Base-by-base conservation (phyloP, 2,113 vertebrate genomes). In the Mixornis gularis region DNA sequence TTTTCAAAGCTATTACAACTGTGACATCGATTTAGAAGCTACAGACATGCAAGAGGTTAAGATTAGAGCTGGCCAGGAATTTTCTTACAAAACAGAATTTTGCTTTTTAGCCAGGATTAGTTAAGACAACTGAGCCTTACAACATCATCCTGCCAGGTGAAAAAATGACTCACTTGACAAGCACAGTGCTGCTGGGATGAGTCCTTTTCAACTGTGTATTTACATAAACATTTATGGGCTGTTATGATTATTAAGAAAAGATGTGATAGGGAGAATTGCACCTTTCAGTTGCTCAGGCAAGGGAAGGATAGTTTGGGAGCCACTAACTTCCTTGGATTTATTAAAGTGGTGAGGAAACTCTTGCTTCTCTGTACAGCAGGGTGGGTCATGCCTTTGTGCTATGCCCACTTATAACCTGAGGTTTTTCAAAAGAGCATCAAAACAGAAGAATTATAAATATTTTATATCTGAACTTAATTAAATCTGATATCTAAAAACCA, bases 81-180 rank as follows among this genome's bases (percentile, higher is more conserved):
- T 94, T 94, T 92, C 92, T 89, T 95, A 85, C 93, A 94, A 92
- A 96, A 95, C 95, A 96, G 93, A 95, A 94, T 95, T 92, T 95
- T 96, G 95, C 92, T 14, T 95, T 96, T 95, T 96, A 95, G 94
- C 95, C 95, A 95, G 95, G 90, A 96, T 92, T 92, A 96, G 95
- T 95, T 94, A 82, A 96, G 87, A 91, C 71, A 92, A 93, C 74
- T 59, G 79, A 95, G 87, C 78, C 81, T 89, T 94, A 90, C 90
- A 94, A 95, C 94, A 95, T 94, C 93, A 73, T 95, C 41, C 68
- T 96, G 94, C 95, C 95, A 96, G 95, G 95, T 96, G 95, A 96
- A 96, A 94, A 96, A 95, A 92, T 82, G 66, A 94, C 90, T 92
- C 85, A 53, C 91, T 95, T 94, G 93, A 92, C 94, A 96, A 70